phyloP scores from a whole-genome alignment of 2,113 vertebrate species.

The Piaya cayana region DNA sequence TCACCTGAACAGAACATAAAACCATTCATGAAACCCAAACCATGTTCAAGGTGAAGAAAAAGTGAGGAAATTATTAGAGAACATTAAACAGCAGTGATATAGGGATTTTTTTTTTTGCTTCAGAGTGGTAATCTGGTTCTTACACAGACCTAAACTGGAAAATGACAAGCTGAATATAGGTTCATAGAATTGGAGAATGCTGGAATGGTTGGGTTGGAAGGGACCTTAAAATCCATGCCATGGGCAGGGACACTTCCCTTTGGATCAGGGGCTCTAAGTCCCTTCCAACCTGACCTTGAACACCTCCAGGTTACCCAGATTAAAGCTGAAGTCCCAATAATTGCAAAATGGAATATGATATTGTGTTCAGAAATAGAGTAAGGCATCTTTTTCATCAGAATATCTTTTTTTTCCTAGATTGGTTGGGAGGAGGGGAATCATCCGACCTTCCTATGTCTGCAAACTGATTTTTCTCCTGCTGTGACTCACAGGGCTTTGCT shows the following conservation, averaged over 20 bases:
- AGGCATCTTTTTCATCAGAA: not conserved
- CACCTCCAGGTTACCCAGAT: no score
- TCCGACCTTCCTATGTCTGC: not conserved
- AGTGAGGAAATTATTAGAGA: not conserved
- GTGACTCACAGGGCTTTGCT: not conserved
- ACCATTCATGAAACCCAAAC: not conserved
- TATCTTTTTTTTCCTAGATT: no score
- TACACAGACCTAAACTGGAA: not conserved
- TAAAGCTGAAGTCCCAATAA: not conserved
- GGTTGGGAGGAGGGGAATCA: no score
- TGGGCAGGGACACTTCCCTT: no score
- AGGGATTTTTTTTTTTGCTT: not conserved
- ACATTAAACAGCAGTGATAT: not conserved
- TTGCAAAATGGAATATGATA: rapidly evolving
- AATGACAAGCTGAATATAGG: not conserved
- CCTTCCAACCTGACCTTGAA: no score
- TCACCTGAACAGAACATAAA: not conserved
- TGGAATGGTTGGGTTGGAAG: no score
- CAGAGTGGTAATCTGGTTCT: not conserved
- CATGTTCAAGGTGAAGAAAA: not conserved
- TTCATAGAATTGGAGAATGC: no score
- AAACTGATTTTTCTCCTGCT: rapidly evolving
- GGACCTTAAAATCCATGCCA: no score
- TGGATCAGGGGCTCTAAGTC: no score
- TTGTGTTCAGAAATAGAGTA: not conserved